These are phyloP conservation scores for Campylorhamphus procurvoides DNA, from an alignment of 2,113 vertebrate species.

Conservation along the genomic window DNA sequence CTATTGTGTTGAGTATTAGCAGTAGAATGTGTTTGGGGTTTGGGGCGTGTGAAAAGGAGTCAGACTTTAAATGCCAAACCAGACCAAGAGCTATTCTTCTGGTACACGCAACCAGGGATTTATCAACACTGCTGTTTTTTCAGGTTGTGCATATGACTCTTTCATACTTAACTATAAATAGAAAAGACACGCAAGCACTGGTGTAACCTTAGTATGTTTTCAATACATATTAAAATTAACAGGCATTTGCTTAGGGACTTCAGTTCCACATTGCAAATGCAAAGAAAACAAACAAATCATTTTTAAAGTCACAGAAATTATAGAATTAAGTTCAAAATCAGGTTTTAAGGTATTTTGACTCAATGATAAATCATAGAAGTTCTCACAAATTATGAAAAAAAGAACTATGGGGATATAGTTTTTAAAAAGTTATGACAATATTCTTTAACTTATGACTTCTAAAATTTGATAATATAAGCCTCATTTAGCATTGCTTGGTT, in stretches of 20 bases:
- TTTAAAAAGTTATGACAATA: not conserved
- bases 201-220: not conserved
- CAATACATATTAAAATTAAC: not conserved
- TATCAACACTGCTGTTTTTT: slow-evolving; percentile 16
- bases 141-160: not conserved
- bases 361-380: not conserved
- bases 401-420: not conserved
- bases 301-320: not conserved
- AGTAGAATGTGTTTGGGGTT: slow-evolving; percentile 77
- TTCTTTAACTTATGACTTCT: not conserved
- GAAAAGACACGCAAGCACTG: not conserved
- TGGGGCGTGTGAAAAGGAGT: slow-evolving; percentile 70
- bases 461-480: not conserved
- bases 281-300: not conserved
- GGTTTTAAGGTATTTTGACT: not conserved
- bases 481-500: not conserved
- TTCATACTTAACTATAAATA: slow-evolving; percentile 18
- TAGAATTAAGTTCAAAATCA: not conserved
- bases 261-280: not conserved
- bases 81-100: slow-evolving; percentile 76
- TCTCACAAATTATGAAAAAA: not conserved
- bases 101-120: slow-evolving; percentile 62
- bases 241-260: not conserved
- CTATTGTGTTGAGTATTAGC: slow-evolving; percentile 84
- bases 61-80: slow-evolving; percentile 72